A percentile compares a stretch with the other conserved stretches of the same genome.
These are phyloP conservation scores for Eolophus roseicapilla DNA, from an alignment of 2,113 vertebrate genomes.

Conservation along the genomic window DNA sequence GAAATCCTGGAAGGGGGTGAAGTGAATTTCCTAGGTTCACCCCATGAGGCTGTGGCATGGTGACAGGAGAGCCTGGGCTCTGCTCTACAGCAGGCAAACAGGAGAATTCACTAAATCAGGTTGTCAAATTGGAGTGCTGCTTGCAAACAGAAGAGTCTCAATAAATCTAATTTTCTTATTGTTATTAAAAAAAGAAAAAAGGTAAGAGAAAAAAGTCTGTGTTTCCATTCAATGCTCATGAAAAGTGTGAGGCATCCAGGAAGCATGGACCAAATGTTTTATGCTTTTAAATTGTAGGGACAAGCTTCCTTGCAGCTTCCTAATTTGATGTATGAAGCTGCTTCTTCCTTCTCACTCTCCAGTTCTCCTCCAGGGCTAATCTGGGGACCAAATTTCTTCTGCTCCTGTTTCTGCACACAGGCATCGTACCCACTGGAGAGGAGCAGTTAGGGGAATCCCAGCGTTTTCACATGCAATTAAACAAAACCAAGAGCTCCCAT, in stretches of 20 bases:
- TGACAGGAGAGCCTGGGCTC: not conserved
- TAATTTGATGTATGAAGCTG: not conserved
- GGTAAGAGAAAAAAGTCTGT: not conserved
- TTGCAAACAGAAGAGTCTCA: not conserved
- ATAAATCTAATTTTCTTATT: not conserved
- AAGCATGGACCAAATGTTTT: not conserved
- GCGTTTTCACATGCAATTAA: not conserved
- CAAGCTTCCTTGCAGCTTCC: not conserved
- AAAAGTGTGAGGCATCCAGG: not conserved
- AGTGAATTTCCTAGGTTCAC: not conserved
- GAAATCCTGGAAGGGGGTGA: not conserved
- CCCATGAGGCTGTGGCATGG: accelerated
- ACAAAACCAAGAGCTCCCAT: not conserved
- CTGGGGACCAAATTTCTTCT: not conserved
- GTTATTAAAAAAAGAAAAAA: not conserved
- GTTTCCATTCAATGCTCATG: not conserved
- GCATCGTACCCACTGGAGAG: not conserved
- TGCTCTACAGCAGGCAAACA: not conserved
- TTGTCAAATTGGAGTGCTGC: not conserved
- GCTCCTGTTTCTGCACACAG: not conserved
- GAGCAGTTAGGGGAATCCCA: not conserved
- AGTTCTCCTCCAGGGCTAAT: not conserved
- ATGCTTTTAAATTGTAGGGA: not conserved
- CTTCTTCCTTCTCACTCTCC: not conserved
- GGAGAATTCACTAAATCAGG: not conserved